Evolutionary conservation across 2,888 invertebrate species (phyloP), one percentile per base, ranked within the genome.

Genomic region (Luperina testacea): DNA sequence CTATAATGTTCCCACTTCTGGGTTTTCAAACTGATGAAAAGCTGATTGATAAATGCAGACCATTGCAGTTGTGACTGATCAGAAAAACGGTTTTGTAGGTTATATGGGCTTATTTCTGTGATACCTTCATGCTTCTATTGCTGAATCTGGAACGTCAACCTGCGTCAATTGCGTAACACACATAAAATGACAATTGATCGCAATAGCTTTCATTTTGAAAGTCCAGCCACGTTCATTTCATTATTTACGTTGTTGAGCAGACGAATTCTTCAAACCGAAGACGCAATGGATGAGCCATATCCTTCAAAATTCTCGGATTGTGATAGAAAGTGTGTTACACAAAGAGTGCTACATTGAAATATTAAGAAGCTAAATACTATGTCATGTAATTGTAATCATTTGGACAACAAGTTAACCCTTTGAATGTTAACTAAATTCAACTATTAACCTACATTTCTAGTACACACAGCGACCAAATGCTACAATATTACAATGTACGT

Each of bases 401-500:
- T 64, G 20, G 9, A 53, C 64, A 71, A 38, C 61, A 53, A 76
- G 45, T 79, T 15, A 70, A 76, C 51, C 61, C 42, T 59, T 67
- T 53, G 71, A 74, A 83, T 76, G 77, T 59, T 70, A 51, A 69
- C 64, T 42, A 38, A 63, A 76, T 67, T 77, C 27, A 32, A 75
- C 77, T 74, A 76, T 32, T 74, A 68, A 80, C 78, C 76, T 67
- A 85, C 57, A 78, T 72, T 74, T 64, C 64, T 64, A 72, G n/a
- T 63, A 11, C 70, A 63, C 38, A 65, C 45, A 63, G 65, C 53
- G 32, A 81, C 67, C 32, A 2, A 87, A 87, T 69, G 48, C 72
- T 80, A 72, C 72, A 78, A 80, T 61, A 72, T 72, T 61, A 83
- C 71, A 80, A 83, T 67, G 59, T 86, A 74, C 65, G 73, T 80